Evolutionary conservation across 2,113 vertebrate genomes (phyloP), one percentile per base, ranked within the genome.

Genomic region (Leptodactylus fuscus): DNA sequence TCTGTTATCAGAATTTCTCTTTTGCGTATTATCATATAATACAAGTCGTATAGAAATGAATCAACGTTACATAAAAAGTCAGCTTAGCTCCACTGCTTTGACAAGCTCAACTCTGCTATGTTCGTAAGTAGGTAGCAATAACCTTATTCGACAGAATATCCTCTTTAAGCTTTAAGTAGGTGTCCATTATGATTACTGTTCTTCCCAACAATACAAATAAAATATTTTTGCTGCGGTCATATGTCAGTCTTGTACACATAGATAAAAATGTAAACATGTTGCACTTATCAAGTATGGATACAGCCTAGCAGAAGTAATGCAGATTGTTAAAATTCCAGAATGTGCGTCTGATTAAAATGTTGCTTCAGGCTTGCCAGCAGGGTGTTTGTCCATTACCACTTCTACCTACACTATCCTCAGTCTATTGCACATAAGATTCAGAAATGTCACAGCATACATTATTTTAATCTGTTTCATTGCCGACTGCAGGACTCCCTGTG

Each of bases 401-500:
- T 86, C 77, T 86, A 86, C 84, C 76, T 86, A 44, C 49, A 69
- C 74, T 65, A 73, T 83, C 48, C 74, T 67, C 82, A 36, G 62
- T 87, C 76, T 87, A 85, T 24, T 84, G 87, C 76, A 85, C 77
- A 87, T 85, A 58, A 85, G 81, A 80, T 85, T 79, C 76, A 70
- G 82, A 87, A 87, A 85, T 87, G 82, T 84, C 82, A 87, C 81
- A 81, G 71, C 82, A 80, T 87, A 87, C 76, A 83, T 87, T 87
- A 83, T 83, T 87, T 79, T 87, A 84, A 87, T 87, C 87, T 87
- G 77, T 85, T 87, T 87, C 51, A 84, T 83, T 87, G 81, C 86
- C 27, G 60, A 81, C 27, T 87, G 65, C 84, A 86, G 82, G 74
- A 81, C 87, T 87, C 81, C 81, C 81, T 81, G 82, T 87, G 79